phyloP scores from a whole-genome alignment of 2,888 invertebrate genomes.

The Chromoteleia sp. region DNA sequence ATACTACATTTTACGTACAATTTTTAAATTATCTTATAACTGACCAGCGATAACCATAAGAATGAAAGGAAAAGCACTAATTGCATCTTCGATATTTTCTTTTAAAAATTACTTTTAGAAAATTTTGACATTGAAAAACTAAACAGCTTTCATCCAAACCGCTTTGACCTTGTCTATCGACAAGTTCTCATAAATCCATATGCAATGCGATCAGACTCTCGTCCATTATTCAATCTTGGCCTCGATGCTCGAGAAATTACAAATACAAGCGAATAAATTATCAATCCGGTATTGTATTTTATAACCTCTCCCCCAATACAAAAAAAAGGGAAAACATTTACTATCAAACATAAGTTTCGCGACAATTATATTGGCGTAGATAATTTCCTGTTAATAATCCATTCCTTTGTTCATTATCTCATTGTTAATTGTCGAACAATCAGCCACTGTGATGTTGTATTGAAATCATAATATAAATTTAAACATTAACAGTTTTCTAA shows the following conservation, averaged over 20 bases:
- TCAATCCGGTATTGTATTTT: conserved; percentile 17
- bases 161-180: conserved; percentile 36
- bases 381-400: conserved; percentile 17
- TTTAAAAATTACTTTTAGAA: no score
- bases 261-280: conserved; percentile 35
- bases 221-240: conserved; percentile 52
- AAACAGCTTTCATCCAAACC: conserved; percentile 2
- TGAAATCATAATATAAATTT: neutral
- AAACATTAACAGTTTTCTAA: neutral
- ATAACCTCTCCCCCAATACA: conserved; percentile 7
- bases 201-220: conserved; percentile 64
- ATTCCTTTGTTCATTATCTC: conserved; percentile 13
- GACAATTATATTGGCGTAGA: conserved; percentile 22
- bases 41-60: no score
- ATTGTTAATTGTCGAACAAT: conserved; percentile 19
- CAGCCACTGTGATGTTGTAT: neutral
- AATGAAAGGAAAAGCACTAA: no score
- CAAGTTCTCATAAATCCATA: conserved; percentile 60
- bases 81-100: no score
- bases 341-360: neutral
- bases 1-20: no score
- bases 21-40: no score
- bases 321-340: no score
- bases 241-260: conserved; percentile 31
- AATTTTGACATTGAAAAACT: no score